Evolutionary conservation across 1,140 invertebrate genomes (phyloP).

Genomic region (Sarcophaga bullata): DNA sequence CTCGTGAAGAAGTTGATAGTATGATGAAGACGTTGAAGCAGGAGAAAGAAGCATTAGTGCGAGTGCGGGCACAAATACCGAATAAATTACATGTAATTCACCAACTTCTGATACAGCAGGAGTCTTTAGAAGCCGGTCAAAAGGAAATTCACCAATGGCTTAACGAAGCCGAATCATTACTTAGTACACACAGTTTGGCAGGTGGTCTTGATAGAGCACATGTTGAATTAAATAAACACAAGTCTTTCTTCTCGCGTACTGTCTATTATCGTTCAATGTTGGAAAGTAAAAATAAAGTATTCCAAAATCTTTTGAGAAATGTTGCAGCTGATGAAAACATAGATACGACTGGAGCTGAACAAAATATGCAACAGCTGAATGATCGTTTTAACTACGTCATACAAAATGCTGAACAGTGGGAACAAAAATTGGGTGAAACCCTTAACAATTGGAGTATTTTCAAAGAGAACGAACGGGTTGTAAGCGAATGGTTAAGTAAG

Average conservation of each 20-base stretch:
- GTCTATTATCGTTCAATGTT: constrained; percentile 93
- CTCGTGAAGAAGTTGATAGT: constrained; percentile 86
- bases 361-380: constrained; percentile 81
- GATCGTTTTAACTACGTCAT: constrained; percentile 82
- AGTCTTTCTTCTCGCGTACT: constrained; percentile 86
- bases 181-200: constrained; percentile 71
- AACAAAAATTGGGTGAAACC: constrained; percentile 81
- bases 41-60: constrained; percentile 87
- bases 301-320: constrained; percentile 84
- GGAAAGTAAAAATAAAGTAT: constrained; percentile 95
- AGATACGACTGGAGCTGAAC: constrained; percentile 76
- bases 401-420: constrained; percentile 79
- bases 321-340: constrained; percentile 78
- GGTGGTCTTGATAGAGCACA: constrained; percentile 80
- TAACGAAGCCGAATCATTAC: constrained; percentile 80
- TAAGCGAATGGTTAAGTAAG: constrained; percentile 86
- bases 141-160: constrained; percentile 87
- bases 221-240: constrained; percentile 82
- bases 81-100: constrained; percentile 82
- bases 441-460: constrained; percentile 88
- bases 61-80: constrained; percentile 82
- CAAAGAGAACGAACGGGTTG: constrained; percentile 78
- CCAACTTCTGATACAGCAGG: constrained; percentile 88
- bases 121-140: constrained; percentile 87
- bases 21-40: constrained; percentile 91